Percentiles rank a stretch among this genome's conserved stretches.
phyloP scores from a whole-genome alignment of 1,140 invertebrate genomes.

The Habropoda laboriosa region DNA sequence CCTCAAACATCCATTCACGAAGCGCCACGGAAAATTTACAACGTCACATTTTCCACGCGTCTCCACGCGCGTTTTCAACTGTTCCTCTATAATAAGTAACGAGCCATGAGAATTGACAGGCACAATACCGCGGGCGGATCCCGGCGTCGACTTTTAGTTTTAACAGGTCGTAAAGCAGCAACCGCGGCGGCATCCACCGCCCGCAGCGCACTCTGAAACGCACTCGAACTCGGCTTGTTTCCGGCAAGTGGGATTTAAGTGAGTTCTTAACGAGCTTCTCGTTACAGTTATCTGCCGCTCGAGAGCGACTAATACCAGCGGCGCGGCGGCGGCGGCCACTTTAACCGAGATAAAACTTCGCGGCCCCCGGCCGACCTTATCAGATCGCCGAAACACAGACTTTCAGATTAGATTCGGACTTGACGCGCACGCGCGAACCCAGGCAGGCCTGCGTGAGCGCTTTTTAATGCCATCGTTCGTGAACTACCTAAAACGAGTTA shows the following conservation, averaged over 20 bases:
- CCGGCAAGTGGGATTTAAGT: slow-evolving; percentile 62
- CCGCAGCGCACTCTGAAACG: slow-evolving; percentile 5
- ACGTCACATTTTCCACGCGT: too few relatives aligned
- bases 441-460: slow-evolving; percentile 67
- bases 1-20: too few relatives aligned
- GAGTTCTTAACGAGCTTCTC: slow-evolving; percentile 67
- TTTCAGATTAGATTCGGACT: slow-evolving; percentile 72
- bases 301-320: slow-evolving; percentile 55
- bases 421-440: too few relatives aligned
- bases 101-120: background rate
- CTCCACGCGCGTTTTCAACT: background rate
- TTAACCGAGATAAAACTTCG: slow-evolving; percentile 50
- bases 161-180: slow-evolving; percentile 26
- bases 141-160: background rate
- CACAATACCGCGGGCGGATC: background rate
- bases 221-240: slow-evolving; percentile 35
- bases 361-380: slow-evolving; percentile 46
- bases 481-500: slow-evolving; percentile 73
- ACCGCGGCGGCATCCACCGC: background rate
- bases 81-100: too few relatives aligned
- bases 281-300: slow-evolving; percentile 59
- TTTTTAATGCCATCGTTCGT: slow-evolving; percentile 71
- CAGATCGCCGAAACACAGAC: slow-evolving; percentile 68
- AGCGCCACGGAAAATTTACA: too few relatives aligned
- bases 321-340: slow-evolving; percentile 33